Evolutionary conservation across 1,140 invertebrate species (phyloP).

Genomic region (Danaus melanippus): DNA sequence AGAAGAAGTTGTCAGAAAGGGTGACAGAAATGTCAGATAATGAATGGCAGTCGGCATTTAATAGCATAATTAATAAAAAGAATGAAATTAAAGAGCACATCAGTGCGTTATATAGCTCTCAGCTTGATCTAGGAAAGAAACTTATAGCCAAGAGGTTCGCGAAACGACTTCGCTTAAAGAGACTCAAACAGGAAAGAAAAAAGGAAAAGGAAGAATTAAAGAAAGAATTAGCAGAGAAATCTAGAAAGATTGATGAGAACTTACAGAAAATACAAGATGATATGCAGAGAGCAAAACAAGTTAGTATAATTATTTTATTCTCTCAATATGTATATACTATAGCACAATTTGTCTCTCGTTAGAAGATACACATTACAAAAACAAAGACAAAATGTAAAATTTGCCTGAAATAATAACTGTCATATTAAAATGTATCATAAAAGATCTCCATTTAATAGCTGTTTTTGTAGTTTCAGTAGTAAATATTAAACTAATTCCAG

Average conservation of each 20-base stretch:
- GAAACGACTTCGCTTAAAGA: conserved; percentile 73
- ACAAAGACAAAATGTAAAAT: too few relatives aligned
- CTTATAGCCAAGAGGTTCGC: conserved; percentile 69
- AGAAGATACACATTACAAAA: too few relatives aligned
- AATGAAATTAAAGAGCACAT: conserved; percentile 59
- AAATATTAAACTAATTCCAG: conserved; percentile 45
- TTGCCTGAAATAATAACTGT: too few relatives aligned
- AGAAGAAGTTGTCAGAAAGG: conserved; percentile 59
- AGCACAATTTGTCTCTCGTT: background rate
- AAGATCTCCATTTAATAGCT: background rate
- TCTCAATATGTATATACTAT: background rate
- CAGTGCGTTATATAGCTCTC: conserved; percentile 50
- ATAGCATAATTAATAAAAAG: conserved; percentile 65
- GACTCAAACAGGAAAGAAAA: conserved; percentile 57
- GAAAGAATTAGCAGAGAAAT: conserved; percentile 59
- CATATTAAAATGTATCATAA: too few relatives aligned
- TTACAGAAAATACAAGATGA: conserved; percentile 74
- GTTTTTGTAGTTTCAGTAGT: background rate
- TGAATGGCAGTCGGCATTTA: conserved; percentile 71
- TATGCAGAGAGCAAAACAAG: conserved; percentile 75
- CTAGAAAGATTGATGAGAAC: conserved; percentile 75
- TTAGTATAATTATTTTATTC: conserved; percentile 26
- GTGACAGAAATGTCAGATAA: conserved; percentile 55
- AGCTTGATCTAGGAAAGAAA: conserved; percentile 63
- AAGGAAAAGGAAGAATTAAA: conserved; percentile 52